These are phyloP conservation scores for Drosophila pseudotakahashii DNA, from an alignment of 2,888 invertebrate species.

Conservation along the genomic window DNA sequence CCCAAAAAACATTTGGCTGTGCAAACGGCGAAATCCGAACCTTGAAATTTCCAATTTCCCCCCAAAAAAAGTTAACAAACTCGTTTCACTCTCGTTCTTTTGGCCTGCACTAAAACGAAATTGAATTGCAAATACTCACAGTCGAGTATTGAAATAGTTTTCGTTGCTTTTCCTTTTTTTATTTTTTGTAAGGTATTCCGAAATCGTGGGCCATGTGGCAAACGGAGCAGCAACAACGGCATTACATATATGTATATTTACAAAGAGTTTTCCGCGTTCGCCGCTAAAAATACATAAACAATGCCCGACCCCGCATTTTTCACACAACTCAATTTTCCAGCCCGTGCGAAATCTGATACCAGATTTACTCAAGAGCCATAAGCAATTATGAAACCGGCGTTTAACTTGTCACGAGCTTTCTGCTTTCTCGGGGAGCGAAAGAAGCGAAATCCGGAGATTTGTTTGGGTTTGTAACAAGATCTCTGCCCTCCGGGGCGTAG, in stretches of 20 bases:
- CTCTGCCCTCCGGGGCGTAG: neutral
- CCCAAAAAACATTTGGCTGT: slow-evolving; percentile 10
- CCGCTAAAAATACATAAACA: slow-evolving; percentile 38
- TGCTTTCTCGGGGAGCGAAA: slow-evolving; percentile 4
- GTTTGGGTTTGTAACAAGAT: slow-evolving; percentile 10
- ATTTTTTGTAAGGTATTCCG: slow-evolving; percentile 12
- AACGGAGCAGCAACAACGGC: slow-evolving; percentile 16
- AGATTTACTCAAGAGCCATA: slow-evolving; percentile 69
- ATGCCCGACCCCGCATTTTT: slow-evolving; percentile 17
- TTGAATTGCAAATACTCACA: slow-evolving; percentile 37
- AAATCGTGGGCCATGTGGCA: slow-evolving; percentile 37
- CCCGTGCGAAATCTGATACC: slow-evolving; percentile 71
- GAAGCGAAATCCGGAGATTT: slow-evolving; percentile 28
- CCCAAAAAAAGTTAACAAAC: slow-evolving; percentile 26
- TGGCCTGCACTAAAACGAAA: slow-evolving; percentile 25
- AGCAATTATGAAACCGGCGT: slow-evolving; percentile 75
- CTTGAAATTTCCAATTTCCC: slow-evolving; percentile 34
- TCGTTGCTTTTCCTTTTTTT: slow-evolving; percentile 8
- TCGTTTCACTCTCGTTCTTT: slow-evolving; percentile 33
- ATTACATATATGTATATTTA: slow-evolving; percentile 8
- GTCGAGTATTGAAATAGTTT: slow-evolving; percentile 46
- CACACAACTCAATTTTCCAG: slow-evolving; percentile 43
- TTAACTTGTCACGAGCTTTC: slow-evolving; percentile 66
- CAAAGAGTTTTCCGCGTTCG: slow-evolving; percentile 40
- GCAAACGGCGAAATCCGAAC: slow-evolving; percentile 23